A percentile compares a stretch with the other conserved stretches of the same genome.
phyloP scores from a whole-genome alignment of 2,888 invertebrate genomes.

The Platynereis dumerilii region DNA sequence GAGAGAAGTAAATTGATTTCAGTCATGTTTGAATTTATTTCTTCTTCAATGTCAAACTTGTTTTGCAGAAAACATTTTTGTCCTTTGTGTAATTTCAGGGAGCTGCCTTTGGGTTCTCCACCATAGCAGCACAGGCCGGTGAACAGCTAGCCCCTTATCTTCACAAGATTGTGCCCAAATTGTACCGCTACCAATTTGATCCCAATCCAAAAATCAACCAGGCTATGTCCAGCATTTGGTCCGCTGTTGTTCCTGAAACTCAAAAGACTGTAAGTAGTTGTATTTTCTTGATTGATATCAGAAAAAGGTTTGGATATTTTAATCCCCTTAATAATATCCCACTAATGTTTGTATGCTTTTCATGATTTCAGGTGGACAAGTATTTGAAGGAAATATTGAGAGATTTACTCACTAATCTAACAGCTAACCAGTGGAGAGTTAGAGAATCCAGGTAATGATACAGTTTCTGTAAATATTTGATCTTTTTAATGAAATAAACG shows the following conservation, averaged over 20 bases:
- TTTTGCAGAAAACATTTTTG: neutral
- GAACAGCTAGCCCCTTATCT: constrained; percentile 82
- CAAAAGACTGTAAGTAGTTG: constrained; percentile 75
- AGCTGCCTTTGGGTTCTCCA: constrained; percentile 90
- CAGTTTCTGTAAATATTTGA: neutral
- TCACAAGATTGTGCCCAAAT: constrained; percentile 84
- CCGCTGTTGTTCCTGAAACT: constrained; percentile 83
- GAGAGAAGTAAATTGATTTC: no score
- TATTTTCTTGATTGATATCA: neutral
- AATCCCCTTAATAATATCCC: neutral
- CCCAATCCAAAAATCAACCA: constrained; percentile 90
- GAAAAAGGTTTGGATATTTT: constrained; percentile 8
- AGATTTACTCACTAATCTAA: constrained; percentile 82
- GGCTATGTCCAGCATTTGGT: constrained; percentile 95
- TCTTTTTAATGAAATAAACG: no score
- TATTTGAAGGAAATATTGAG: constrained; percentile 81
- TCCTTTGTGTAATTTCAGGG: constrained; percentile 66
- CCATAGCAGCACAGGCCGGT: constrained; percentile 83
- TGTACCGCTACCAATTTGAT: constrained; percentile 89
- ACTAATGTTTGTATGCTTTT: no score
- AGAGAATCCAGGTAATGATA: constrained; percentile 75
- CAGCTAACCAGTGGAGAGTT: constrained; percentile 85
- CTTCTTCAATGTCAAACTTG: neutral
- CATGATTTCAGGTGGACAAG: constrained; percentile 75
- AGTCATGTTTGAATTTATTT: neutral